Evolutionary conservation across 2,888 invertebrate genomes (phyloP), one percentile per base, ranked within the genome.

Genomic region (Hirtodrosophila confusa): DNA sequence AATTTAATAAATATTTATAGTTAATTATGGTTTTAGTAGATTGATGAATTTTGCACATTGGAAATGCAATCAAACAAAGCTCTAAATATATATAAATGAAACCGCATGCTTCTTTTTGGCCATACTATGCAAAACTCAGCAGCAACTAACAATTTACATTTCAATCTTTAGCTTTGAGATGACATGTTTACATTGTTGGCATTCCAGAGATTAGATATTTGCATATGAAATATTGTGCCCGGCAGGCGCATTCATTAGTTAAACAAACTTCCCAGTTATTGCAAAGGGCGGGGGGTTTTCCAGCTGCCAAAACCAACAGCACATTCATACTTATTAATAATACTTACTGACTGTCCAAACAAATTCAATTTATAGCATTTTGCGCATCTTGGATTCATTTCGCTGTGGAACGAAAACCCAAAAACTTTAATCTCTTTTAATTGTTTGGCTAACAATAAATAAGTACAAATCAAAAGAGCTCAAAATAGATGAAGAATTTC

Each of bases 1-100:
- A 65, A 65, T 60, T 60, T 35, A 55, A 72, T 72, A 69, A 72
- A 72, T 72, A 72, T 72, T 72, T 57, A 72, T 74, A 51, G 48
- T 60, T 47, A 10, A 67, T 72, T 67, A 67, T 73, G 57, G 31
- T 9, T 41, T 40, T 45, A 53, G 36, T 31, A 23, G 63, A 35
- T 55, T 68, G 75, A 63, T 72, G 53, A 50, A 68, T 74, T 17
- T 62, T 31, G 31, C 54, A 50, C 43, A 29, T 40, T 44, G 51
- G 12, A 62, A 64, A 54, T 45, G 56, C 39, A 69, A 40, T 36
- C 41, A 45, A 47, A 58, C n/a, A 48, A 43, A 50, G 12, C 45
- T 31, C 37, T 17, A 24, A 48, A 17, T 49, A 4, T 49, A 4
- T 35, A 12, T 31, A 8, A 63, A 47, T 41, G 17, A 50, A 31